Evolutionary conservation across 2,888 invertebrate species (phyloP), one percentile per base, ranked within the genome.

Genomic region (Julus scanicus): DNA sequence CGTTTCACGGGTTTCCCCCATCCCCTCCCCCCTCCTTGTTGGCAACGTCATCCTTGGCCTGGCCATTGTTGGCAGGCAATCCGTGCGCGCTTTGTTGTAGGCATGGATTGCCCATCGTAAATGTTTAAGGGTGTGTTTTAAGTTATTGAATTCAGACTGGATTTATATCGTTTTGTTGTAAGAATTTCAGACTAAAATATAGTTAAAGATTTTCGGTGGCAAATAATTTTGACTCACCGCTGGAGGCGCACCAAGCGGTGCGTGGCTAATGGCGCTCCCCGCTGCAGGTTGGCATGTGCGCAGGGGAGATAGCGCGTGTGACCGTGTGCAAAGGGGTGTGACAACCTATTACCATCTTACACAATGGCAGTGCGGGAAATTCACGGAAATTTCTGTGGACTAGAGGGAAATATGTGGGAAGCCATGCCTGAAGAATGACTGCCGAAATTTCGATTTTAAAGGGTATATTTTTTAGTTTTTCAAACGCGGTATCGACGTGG

Each of bases 181-280:
- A n/a, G n/a, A n/a, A n/a, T n/a, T n/a, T n/a, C n/a, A n/a, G n/a
- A n/a, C n/a, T n/a, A n/a, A n/a, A n/a, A n/a, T n/a, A n/a, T n/a
- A n/a, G n/a, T n/a, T n/a, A n/a, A n/a, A n/a, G 20, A 20, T 20
- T 20, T 63, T 63, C 20, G 63, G 9, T 20, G 3, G 6, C 29
- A 80, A 80, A 20, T 37, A 13, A 80, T 37, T 29, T 37, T 11
- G 13, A n/a, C 8, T 44, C 20, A 37, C 37, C 80, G 37, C 29
- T 80, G 80, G 80, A 80, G 80, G 80, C 80, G 80, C 80, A 80
- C 80, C 80, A 13, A 80, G 80, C 80, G 80, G 80, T 37, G 80
- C 80, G 80, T 80, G 80, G 80, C 80, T 80, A 80, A 80, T 80
- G 37, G 80, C 80, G 80, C 80, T 80, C n/a, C n/a, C 80, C 37